Percentiles rank a stretch among this genome's conserved stretches.
phyloP scores from a whole-genome alignment of 2,797 vertebrate species.

The Aulostomus chinensis region DNA sequence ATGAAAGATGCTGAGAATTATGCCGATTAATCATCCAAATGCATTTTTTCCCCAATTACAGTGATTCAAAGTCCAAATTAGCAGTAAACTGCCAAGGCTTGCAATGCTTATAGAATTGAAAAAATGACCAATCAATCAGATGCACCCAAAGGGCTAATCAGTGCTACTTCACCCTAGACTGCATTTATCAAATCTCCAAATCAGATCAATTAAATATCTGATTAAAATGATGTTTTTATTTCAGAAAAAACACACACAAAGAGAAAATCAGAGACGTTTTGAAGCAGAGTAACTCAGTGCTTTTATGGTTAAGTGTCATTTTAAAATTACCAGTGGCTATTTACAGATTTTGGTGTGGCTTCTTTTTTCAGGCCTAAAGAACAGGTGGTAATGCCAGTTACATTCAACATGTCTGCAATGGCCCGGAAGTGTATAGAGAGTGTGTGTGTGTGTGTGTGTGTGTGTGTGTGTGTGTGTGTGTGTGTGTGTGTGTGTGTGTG shows the following conservation, averaged over 20 bases:
- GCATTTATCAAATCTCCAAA: neutral
- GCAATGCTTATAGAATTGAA: too few relatives aligned
- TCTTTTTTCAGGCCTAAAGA: slow-evolving; percentile 52
- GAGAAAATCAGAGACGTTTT: neutral
- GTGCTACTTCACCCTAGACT: too few relatives aligned
- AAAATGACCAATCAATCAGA: too few relatives aligned
- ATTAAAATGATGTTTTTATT: neutral
- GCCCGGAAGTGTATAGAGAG: slow-evolving; percentile 11
- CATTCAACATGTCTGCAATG: slow-evolving; percentile 12
- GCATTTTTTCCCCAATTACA: too few relatives aligned
- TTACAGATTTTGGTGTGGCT: slow-evolving; percentile 55
- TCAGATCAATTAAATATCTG: neutral
- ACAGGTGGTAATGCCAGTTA: slow-evolving; percentile 56
- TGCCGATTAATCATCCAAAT: too few relatives aligned
- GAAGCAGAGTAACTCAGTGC: neutral
- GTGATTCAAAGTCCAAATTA: too few relatives aligned
- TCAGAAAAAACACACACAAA: neutral
- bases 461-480: neutral
- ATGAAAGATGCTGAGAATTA: too few relatives aligned
- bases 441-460: neutral
- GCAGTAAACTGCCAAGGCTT: too few relatives aligned
- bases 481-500: neutral
- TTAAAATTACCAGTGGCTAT: slow-evolving; percentile 55
- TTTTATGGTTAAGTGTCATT: neutral
- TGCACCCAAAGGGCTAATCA: too few relatives aligned